Percentiles rank a stretch among this genome's conserved stretches.
These are phyloP conservation scores for Augochlorella aurata DNA, from an alignment of 2,888 invertebrate genomes.

Conservation along the genomic window DNA sequence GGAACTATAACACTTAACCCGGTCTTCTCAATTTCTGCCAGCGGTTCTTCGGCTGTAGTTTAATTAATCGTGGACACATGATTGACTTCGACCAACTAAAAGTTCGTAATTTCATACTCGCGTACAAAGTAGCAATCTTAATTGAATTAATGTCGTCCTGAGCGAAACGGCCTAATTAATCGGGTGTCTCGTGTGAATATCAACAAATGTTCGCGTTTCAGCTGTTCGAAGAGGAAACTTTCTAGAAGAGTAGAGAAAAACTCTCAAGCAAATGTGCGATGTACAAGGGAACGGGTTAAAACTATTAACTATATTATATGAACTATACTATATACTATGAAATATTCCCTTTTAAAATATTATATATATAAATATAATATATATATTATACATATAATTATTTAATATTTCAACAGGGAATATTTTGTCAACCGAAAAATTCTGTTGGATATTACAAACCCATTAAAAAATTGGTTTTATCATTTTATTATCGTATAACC, in stretches of 20 bases:
- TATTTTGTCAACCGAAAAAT: no score
- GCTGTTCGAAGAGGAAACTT: background rate
- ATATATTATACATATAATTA: no score
- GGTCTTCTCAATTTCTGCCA: background rate
- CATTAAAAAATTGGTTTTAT: no score
- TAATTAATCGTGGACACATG: conserved; percentile 7
- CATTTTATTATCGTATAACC: background rate
- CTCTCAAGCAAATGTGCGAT: background rate
- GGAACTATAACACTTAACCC: background rate
- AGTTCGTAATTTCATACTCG: conserved; percentile 17
- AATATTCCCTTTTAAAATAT: no score
- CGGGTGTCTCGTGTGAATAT: conserved; percentile 1
- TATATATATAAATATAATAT: no score
- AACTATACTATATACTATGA: no score
- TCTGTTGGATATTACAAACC: no score
- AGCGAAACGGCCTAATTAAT: background rate
- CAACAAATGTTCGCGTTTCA: background rate
- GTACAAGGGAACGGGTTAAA: background rate
- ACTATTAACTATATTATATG: no score
- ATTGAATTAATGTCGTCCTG: conserved; percentile 37
- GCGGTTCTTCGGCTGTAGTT: background rate
- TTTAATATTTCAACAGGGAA: no score
- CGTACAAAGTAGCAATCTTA: conserved; percentile 12
- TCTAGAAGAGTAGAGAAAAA: background rate
- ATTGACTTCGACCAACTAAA: conserved; percentile 21